Base-by-base conservation (phyloP, 2,113 vertebrate species). In the Prinia subflava region DNA sequence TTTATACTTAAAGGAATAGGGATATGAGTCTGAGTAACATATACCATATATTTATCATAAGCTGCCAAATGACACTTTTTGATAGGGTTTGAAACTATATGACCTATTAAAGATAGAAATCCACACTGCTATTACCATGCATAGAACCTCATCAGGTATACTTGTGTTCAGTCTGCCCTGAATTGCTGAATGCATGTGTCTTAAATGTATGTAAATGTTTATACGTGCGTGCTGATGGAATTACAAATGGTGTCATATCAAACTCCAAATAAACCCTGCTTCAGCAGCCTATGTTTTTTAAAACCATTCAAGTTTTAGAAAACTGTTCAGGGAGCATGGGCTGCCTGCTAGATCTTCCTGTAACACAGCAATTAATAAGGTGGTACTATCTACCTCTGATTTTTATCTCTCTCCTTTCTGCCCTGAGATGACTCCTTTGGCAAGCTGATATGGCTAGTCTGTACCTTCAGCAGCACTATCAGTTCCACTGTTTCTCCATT, bases 121-220 rank as follows among this genome's bases (percentile, higher is more conserved):
- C 35, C 28, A 73, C 8, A 15, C 10, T 81, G n/a, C 9, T 11
- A 12, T 15, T 60, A 30, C 11, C 0, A 0, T 31, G 6, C 18
- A 22, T 13, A 76, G 22, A 75, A 47, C 5, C 1, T 42, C 28
- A 28, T 30, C 3, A 11, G 10, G 7, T 13, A 53, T 6, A 15
- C 13, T 49, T 55, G 10, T 46, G 10, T 23, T 85, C 68, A 88
- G 60, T 76, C 44, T 83, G 4, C 8, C 65, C 46, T 80, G 20
- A 75, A 37, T 24, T 77, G 11, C 19, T 86, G 63, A 57, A 80
- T 44, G 5, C 3, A 20, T 62, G 7, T 15, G 53, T 60, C 17
- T 33, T 42, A 62, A 50, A 55, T 25, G 1, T n/a, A 44, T 25
- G 4, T 53, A 44, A 56, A 16, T 35, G 47, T 7, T 79, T 75